A percentile compares a stretch with the other conserved stretches of the same genome.
Evolutionary conservation across 2,113 vertebrate species (phyloP).

Genomic region (Oncorhynchus tshawytscha): DNA sequence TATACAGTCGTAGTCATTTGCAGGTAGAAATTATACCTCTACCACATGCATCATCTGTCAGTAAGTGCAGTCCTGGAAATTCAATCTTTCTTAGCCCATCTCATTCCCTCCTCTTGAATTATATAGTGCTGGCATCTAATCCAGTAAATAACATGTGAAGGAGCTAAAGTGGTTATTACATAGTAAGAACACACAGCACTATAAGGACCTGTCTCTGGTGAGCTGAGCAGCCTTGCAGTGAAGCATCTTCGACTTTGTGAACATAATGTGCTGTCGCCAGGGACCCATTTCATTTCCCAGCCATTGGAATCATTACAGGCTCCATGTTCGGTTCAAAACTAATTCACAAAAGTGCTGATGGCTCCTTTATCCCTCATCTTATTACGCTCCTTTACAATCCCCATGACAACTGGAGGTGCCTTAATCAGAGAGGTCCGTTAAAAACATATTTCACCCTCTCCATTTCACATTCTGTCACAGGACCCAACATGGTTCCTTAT

Average conservation of each 20-base stretch:
- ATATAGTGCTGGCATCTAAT: conserved; percentile 5
- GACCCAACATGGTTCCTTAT: neutral
- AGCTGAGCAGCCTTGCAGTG: conserved; percentile 16
- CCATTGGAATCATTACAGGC: conserved; percentile 34
- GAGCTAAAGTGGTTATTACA: neutral
- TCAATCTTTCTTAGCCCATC: neutral
- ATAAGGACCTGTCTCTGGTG: conserved; percentile 9
- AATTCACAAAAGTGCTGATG: conserved; percentile 35
- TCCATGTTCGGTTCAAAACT: conserved; percentile 27
- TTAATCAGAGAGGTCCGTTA: conserved; percentile 8
- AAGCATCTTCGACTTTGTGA: conserved; percentile 38
- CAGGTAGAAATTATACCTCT: conserved; percentile 25
- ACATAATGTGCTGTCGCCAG: conserved; percentile 30
- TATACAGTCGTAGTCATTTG: neutral
- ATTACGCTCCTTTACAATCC: conserved; percentile 7
- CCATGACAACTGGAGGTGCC: conserved; percentile 27
- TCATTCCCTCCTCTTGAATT: conserved; percentile 16
- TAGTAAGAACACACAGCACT: conserved; percentile 23
- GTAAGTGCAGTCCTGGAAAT: conserved; percentile 2
- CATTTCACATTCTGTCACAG: neutral
- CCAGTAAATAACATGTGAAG: conserved; percentile 12
- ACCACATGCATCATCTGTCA: conserved; percentile 22
- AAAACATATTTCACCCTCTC: neutral
- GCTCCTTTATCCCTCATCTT: conserved; percentile 19
- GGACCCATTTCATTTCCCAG: conserved; percentile 48